Evolutionary conservation across 2,113 vertebrate species (phyloP), one percentile per base, ranked within the genome.

Genomic region (Otocyon megalotis): DNA sequence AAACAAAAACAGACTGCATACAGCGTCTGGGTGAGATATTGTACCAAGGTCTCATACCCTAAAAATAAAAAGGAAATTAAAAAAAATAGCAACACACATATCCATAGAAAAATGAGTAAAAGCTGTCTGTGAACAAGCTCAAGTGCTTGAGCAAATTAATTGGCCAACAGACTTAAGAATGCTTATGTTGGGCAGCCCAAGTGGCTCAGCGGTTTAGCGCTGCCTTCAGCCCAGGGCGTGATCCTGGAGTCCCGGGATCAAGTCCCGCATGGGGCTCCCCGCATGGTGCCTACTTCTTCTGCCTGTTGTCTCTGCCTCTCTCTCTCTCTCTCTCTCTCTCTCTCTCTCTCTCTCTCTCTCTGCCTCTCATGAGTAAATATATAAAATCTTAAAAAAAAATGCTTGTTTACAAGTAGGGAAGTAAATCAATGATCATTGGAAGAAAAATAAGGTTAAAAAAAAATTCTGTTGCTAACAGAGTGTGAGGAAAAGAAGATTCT

Each of bases 381-480:
- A 43, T 43, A 43, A 43, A 43, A 43, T 43, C 43, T 43, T 43
- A 7, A 7, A 43, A 43, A 43, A 43, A 43, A 43, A 43, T 43
- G 43, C 43, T 43, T 43, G 43, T 43, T 43, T 43, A 43, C 7
- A 43, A 43, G 43, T 43, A 43, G 43, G 80, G 26, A 88, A 93
- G 35, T 91, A 62, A 89, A 72, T 92, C n/a, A 77, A 30, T 88
- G 62, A 80, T 94, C 60, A 58, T 86, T 94, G 89, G 35, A 12
- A 93, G 83, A 65, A 62, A 72, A 86, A 65, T 20, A 69, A n/a
- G 2, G 14, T 48, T 37, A 35, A 69, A n/a, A 60, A 60, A 32
- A 84, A 10, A 13, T 32, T 58, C n/a, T 88, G 1, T 82, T 92
- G 50, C 37, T 82, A 85, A 37, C 20, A 92, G 53, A 62, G 53